These are phyloP conservation scores for Linepithema humile DNA, from an alignment of 1,140 invertebrate genomes.

Conservation along the genomic window DNA sequence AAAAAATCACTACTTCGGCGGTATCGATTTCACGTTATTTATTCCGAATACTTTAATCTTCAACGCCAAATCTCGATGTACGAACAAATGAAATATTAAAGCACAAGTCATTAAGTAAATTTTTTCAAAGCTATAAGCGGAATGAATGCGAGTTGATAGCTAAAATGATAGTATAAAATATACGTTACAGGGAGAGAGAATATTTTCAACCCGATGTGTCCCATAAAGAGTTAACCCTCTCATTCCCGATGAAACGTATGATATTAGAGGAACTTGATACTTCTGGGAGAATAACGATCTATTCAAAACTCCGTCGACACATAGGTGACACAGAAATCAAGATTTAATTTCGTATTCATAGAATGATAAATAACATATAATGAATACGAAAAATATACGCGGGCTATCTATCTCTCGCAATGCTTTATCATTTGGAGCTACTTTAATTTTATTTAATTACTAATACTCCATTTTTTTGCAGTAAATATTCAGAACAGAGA, in stretches of 20 bases:
- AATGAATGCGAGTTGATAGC: conserved; percentile 27
- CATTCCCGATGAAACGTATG: not conserved
- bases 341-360: not conserved
- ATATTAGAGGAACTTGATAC: conserved; percentile 16
- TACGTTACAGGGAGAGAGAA: not conserved
- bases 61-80: not conserved
- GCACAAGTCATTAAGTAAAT: not conserved
- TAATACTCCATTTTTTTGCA: too few relatives aligned
- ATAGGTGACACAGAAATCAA: not conserved
- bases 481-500: too few relatives aligned
- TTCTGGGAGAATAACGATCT: conserved; percentile 5
- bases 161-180: not conserved
- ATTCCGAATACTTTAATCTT: not conserved
- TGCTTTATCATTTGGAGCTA: too few relatives aligned
- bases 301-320: conserved; percentile 4
- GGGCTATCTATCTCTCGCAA: too few relatives aligned
- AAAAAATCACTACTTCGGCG: not conserved
- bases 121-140: not conserved
- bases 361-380: not conserved
- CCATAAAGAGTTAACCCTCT: not conserved
- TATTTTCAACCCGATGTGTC: not conserved
- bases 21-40: not conserved
- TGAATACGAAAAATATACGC: not conserved
- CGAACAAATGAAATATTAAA: conserved; percentile 3
- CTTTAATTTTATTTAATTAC: too few relatives aligned